phyloP scores from a whole-genome alignment of 2,888 invertebrate species.

The Lamellibrachia columna region DNA sequence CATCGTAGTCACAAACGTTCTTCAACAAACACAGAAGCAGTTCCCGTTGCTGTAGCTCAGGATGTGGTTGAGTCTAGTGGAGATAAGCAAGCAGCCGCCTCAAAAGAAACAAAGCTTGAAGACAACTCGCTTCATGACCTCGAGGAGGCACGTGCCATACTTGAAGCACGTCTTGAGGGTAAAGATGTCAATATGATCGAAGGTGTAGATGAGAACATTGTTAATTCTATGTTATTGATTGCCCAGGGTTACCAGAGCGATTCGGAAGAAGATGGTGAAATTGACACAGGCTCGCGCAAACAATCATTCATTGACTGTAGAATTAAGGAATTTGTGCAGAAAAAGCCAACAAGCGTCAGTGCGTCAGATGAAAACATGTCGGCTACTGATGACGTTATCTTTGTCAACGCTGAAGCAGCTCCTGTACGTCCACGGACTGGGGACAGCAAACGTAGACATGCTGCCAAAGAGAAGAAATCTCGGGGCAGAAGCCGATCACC shows the following conservation, averaged over 20 bases:
- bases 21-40: background rate
- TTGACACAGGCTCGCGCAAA: slow-evolving; percentile 51
- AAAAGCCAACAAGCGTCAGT: background rate
- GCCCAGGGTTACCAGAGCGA: slow-evolving; percentile 54
- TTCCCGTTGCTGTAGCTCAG: background rate
- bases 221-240: slow-evolving; percentile 53
- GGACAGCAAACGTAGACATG: background rate
- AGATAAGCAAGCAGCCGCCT: slow-evolving; percentile 1
- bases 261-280: slow-evolving; percentile 63
- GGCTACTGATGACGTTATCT: background rate
- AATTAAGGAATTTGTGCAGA: slow-evolving; percentile 30
- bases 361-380: background rate
- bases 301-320: slow-evolving; percentile 33
- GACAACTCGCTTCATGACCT: slow-evolving; percentile 53
- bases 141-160: slow-evolving; percentile 62
- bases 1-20: slow-evolving; percentile 11
- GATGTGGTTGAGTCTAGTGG: background rate
- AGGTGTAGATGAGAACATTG: slow-evolving; percentile 36
- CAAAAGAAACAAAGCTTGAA: background rate
- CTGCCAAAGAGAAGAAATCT: background rate
- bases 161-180: slow-evolving; percentile 61
- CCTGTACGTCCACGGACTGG: background rate
- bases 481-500: background rate
- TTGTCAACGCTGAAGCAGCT: background rate
- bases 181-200: slow-evolving; percentile 33